Base-by-base conservation (phyloP, 2,888 invertebrate species). In the Lasioglossum malachurum region DNA sequence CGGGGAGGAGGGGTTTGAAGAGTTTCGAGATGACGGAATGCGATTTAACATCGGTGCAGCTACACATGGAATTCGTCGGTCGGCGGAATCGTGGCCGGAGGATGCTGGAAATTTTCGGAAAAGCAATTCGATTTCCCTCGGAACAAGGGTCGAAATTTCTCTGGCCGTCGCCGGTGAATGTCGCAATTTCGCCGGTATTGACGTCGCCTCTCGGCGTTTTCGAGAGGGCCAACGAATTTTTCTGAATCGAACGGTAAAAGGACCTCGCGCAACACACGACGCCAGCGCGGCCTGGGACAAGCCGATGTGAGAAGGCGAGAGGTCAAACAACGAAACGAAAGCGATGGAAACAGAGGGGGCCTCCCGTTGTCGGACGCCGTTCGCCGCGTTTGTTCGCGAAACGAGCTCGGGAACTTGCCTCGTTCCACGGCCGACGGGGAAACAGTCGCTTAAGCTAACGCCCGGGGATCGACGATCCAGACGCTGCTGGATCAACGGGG, bases 381-480 rank as follows among this genome's bases (percentile, higher is more conserved):
- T 81, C 86, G 76, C 27, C 79, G 71, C 82, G 77, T 75, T 77
- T 81, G 80, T 78, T 84, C 84, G 57, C 72, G 78, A 77, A 86
- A 86, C 84, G 84, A 89, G 82, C 84, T 77, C 76, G 80, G 38
- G 84, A 89, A 90, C 87, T 90, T 87, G 80, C 41, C 86, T 88
- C 88, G 86, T 90, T 87, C 79, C 49, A 79, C 64, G 31, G 16
- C 31, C 64, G 73, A 44, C 86, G 81, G 57, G 86, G 88, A 89
- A 85, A 88, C 89, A 86, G 82, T 76, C 87, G 91, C 91, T 91
- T 91, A 87, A 88, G 86, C 86, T 89, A 91, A 91, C 91, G 87
- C 72, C 86, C n/a, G 57, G 57, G 64, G 64, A 64, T 64, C 64
- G 27, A 31, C 64, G 64, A 64, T 64, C 64, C 31, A 64, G 64